These are phyloP conservation scores for Misgurnus mizolepis DNA, from an alignment of 2,113 vertebrate species.

Conservation along the genomic window DNA sequence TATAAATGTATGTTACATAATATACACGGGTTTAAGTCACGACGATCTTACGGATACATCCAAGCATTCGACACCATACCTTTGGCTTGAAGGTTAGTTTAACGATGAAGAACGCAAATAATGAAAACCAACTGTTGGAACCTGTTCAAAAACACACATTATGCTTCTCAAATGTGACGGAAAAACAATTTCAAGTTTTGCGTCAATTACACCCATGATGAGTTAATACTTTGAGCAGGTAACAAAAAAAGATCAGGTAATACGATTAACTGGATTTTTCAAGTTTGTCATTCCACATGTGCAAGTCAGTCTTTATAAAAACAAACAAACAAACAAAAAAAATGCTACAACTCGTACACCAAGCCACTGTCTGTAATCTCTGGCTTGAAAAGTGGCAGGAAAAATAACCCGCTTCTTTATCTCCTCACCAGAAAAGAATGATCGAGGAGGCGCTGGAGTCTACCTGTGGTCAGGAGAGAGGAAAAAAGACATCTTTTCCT, in stretches of 20 bases:
- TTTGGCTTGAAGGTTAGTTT: constrained; percentile 79
- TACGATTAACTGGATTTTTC: constrained; percentile 60
- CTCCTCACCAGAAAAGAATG: constrained; percentile 36
- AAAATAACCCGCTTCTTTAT: constrained; percentile 43
- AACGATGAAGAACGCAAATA: constrained; percentile 60
- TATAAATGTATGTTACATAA: constrained; percentile 81
- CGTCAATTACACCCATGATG: constrained; percentile 38
- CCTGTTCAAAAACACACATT: constrained; percentile 44
- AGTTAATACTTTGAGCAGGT: constrained; percentile 40
- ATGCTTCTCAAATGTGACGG: constrained; percentile 51
- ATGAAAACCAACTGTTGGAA: constrained; percentile 38
- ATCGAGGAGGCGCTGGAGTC: constrained; percentile 1
- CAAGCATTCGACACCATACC: constrained; percentile 76
- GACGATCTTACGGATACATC: constrained; percentile 74
- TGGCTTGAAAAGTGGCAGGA: constrained; percentile 69
- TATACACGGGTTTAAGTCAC: constrained; percentile 74
- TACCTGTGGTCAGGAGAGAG: constrained; percentile 10
- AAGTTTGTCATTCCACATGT: constrained; percentile 76
- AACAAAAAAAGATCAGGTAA: constrained; percentile 45
- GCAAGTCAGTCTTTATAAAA: constrained; percentile 68
- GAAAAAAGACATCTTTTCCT: constrained; percentile 37
- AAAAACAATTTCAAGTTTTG: constrained; percentile 65
- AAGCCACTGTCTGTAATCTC: constrained; percentile 25
- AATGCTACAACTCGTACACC: constrained; percentile 78
- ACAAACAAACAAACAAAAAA: constrained; percentile 41